Conservation (phyloP, 1,140 invertebrate species). For the Amphibalanus amphitrite region DNA sequence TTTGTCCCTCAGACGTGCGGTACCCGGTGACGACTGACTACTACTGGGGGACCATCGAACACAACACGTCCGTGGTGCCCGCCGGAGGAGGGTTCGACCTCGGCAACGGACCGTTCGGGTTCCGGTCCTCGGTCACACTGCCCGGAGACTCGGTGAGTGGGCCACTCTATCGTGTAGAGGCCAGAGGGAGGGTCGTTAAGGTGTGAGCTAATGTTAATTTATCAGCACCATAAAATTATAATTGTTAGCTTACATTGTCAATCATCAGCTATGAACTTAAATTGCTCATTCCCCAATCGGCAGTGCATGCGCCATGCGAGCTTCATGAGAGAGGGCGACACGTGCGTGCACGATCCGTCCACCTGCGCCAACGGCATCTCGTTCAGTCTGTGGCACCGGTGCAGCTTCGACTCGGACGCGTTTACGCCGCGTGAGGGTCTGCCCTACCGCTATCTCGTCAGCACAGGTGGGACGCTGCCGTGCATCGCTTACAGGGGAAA, state of each 20-base stretch:
- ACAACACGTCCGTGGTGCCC: slow-evolving; percentile 3
- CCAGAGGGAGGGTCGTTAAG: too few species aligned
- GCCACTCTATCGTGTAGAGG: too few species aligned
- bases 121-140: neutral
- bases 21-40: neutral
- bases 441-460: neutral
- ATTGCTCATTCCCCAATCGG: neutral
- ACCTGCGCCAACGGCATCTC: neutral
- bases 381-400: neutral
- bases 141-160: neutral
- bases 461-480: neutral
- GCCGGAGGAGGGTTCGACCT: neutral
- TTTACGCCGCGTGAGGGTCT: neutral
- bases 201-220: too few species aligned
- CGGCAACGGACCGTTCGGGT: neutral
- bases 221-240: too few species aligned
- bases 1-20: neutral
- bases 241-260: too few species aligned
- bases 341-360: neutral
- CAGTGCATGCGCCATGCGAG: neutral
- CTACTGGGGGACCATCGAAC: neutral
- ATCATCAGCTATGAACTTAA: too few species aligned
- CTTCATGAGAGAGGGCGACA: neutral
- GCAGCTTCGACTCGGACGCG: neutral
- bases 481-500: too few species aligned